A percentile compares a stretch with the other conserved stretches of the same genome.
Conservation (phyloP, 2,113 vertebrate genomes). For the Amazona guildingii region DNA sequence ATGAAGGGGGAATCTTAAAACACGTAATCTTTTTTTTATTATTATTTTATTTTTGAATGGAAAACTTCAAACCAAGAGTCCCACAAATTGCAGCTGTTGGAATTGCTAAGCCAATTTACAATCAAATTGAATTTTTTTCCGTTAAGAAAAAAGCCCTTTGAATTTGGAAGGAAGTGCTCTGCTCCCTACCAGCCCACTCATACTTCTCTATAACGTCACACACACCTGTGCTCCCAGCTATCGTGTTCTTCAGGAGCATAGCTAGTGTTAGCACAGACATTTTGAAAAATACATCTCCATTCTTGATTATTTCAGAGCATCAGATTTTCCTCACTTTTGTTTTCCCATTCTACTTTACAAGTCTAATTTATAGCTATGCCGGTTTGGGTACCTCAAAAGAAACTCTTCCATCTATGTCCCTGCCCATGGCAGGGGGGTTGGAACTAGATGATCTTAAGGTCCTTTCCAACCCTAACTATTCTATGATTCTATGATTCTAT, state of each 20-base stretch:
- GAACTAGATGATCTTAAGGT: no score
- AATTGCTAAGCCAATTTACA: constrained; percentile 2
- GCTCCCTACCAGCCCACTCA: background rate
- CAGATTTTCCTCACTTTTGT: background rate
- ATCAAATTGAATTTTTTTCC: background rate
- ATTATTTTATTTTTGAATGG: background rate
- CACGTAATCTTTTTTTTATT: background rate
- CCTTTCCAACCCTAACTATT: no score
- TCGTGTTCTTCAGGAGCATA: background rate
- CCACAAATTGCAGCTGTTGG: background rate
- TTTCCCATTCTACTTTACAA: background rate
- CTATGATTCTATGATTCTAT: background rate
- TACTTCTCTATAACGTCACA: background rate
- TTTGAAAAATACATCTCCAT: background rate
- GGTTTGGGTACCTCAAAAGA: background rate
- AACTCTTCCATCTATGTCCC: background rate
- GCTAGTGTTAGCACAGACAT: background rate
- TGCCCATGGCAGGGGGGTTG: no score
- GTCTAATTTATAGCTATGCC: background rate
- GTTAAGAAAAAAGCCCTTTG: background rate
- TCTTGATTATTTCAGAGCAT: background rate
- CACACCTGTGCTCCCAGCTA: background rate
- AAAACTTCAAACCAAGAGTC: background rate
- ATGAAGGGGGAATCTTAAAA: background rate
- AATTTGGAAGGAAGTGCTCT: background rate